Conservation (phyloP, 2,888 invertebrate genomes). For the Latrodectus elegans region DNA sequence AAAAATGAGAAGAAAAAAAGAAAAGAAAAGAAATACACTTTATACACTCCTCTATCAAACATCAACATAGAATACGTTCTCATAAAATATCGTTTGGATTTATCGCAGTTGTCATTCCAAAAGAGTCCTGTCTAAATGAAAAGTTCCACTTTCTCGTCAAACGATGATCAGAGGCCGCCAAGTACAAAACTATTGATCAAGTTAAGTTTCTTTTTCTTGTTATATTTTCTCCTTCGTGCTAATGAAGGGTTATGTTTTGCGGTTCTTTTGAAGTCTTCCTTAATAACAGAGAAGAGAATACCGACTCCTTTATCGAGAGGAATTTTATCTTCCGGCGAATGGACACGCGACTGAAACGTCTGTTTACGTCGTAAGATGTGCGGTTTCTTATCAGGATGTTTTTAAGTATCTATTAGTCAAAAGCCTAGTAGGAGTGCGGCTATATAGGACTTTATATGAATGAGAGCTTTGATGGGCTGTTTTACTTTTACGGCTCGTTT, state of each 20-base stretch:
- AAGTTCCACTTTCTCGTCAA: background rate
- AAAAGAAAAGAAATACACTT: no score
- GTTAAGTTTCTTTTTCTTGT: constrained; percentile 28
- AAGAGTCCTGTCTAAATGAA: background rate
- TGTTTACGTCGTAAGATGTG: constrained; percentile 45
- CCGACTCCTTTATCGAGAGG: constrained; percentile 40
- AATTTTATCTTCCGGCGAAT: constrained; percentile 53
- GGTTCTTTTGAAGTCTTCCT: constrained; percentile 47
- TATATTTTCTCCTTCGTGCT: constrained; percentile 3
- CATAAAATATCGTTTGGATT: constrained; percentile 13
- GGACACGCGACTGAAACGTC: constrained; percentile 53
- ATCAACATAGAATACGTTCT: no score
- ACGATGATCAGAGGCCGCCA: constrained; percentile 32
- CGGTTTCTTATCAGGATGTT: constrained; percentile 25
- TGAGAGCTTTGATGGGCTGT: background rate
- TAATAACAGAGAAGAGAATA: constrained; percentile 53
- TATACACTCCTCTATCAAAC: no score
- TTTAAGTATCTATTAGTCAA: background rate
- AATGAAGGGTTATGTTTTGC: constrained; percentile 59
- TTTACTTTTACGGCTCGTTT: background rate
- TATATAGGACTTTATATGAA: background rate
- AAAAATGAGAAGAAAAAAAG: no score
- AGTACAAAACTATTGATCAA: constrained; percentile 59
- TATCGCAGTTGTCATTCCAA: constrained; percentile 25
- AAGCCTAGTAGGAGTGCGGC: background rate